Base-by-base conservation (phyloP, 2,797 vertebrate genomes). In the Poecilia picta region DNA sequence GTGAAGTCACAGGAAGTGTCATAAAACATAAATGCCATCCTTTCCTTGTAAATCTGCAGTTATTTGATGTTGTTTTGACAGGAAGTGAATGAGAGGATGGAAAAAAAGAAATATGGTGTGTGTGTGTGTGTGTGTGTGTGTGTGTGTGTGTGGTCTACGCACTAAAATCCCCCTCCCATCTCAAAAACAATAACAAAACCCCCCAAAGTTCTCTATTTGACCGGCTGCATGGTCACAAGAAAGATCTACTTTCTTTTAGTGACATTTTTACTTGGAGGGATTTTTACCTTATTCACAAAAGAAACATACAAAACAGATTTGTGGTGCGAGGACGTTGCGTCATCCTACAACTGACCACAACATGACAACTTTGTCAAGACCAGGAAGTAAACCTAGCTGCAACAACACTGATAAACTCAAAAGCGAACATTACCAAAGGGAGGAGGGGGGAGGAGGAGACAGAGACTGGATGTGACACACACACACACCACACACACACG, bases 361-460 rank as follows among this genome's bases (percentile, higher is more conserved):
- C 74, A 90, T 87, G 89, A 89, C 84, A 87, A 87, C 88, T 87
- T 81, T 93, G 88, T 94, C 92, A 92, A 85, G 87, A 91, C 78
- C 91, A 95, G 95, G 95, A 96, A 95, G 91, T 91, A 81, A 84
- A 89, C 87, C 77, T 88, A 10, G 86, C 96, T 96, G 95, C 89
- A 96, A 94, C 89, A 96, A 96, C 94, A 96, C 78, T 95, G 95
- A 96, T 96, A 96, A 96, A 94, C 87, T 74, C 91, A 78, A 87
- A 84, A 51, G 79, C 57, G 74, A 84, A 73, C 75, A 66, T 78
- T 77, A 84, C 78, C 82, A 73, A 76, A 64, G 64, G 76, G 73
- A 43, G 53, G 73, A 41, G 18, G 45, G 73, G 47, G 74, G 66
- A 74, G 82, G 77, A 81, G 85, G 87, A 83, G 89, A 92, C 85